phyloP scores from a whole-genome alignment of 2,113 vertebrate species.

The Thomomys bottae region DNA sequence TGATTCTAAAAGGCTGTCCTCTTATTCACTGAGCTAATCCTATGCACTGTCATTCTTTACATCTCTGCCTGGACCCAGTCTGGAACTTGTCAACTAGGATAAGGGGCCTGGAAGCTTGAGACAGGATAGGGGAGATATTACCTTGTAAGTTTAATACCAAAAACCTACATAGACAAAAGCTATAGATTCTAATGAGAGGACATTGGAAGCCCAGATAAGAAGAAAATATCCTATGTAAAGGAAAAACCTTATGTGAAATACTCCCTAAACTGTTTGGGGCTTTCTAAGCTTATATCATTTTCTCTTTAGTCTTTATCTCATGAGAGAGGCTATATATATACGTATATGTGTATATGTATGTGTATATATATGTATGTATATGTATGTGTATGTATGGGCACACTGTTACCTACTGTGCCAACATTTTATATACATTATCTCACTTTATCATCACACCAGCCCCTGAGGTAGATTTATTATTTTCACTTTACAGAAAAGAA shows the following conservation, averaged over 20 bases:
- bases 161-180: background rate
- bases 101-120: background rate
- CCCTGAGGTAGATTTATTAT: background rate
- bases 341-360: background rate
- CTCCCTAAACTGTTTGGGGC: background rate
- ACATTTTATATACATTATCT: background rate
- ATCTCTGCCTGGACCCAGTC: background rate
- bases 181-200: background rate
- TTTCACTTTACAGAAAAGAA: background rate
- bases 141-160: background rate
- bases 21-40: background rate
- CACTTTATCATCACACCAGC: background rate
- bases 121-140: background rate
- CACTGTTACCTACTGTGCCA: background rate
- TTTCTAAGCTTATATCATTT: background rate
- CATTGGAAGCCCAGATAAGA: background rate
- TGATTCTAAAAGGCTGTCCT: background rate
- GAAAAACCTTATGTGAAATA: background rate
- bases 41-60: background rate
- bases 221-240: background rate
- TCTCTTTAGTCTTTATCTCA: background rate
- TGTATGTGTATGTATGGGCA: background rate
- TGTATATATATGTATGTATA: background rate
- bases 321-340: background rate
- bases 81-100: background rate